A percentile compares a stretch with the other conserved stretches of the same genome.
phyloP scores from a whole-genome alignment of 2,888 invertebrate species.

The Amphimallon solstitiale region DNA sequence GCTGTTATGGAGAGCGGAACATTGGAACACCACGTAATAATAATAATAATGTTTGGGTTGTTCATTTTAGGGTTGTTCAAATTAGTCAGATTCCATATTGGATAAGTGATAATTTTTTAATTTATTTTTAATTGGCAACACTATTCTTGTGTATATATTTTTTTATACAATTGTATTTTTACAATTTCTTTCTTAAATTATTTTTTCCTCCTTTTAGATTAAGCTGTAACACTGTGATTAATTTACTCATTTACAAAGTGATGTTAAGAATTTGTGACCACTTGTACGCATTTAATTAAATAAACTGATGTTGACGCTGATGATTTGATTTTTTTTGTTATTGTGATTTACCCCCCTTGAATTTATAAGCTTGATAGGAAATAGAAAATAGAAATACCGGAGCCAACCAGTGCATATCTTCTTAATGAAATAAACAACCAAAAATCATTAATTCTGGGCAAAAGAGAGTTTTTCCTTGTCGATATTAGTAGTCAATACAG shows the following conservation, averaged over 20 bases:
- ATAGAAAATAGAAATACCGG: no score
- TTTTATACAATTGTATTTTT: conserved; percentile 4
- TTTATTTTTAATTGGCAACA: not conserved
- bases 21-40: conserved; percentile 68
- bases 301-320: conserved; percentile 11
- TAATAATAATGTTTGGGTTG: no score
- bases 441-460: no score
- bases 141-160: conserved; percentile 6
- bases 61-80: conserved; percentile 4
- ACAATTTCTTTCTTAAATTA: not conserved
- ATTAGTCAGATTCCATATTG: conserved; percentile 4
- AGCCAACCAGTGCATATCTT: no score
- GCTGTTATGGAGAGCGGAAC: conserved; percentile 77
- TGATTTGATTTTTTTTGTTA: not conserved
- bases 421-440: no score
- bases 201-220: no score
- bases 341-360: no score
- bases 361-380: no score
- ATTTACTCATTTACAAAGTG: not conserved
- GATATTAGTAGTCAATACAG: no score
- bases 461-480: no score
- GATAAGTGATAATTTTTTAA: conserved; percentile 16
- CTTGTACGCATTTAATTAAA: conserved; percentile 8
- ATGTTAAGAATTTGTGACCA: conserved; percentile 10
- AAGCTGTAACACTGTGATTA: conserved; percentile 19